These are phyloP conservation scores for Anguilla megastoma DNA, from an alignment of 2,797 vertebrate genomes.

Conservation along the genomic window DNA sequence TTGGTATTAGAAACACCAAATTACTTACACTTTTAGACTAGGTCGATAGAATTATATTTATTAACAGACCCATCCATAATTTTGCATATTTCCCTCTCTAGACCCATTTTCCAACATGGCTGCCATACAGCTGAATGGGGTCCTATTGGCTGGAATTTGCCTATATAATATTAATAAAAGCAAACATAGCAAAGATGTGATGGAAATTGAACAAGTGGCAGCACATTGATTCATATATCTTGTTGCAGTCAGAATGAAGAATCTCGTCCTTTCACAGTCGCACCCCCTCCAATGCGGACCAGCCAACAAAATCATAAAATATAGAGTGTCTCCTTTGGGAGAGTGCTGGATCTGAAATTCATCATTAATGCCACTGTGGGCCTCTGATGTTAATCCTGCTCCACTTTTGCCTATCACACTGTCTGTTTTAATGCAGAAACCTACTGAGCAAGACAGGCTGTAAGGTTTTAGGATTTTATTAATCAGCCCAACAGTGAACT, in stretches of 20 bases:
- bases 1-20: no score
- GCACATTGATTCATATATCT: background rate
- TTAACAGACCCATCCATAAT: no score
- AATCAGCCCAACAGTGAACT: background rate
- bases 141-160: background rate
- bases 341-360: constrained; percentile 13
- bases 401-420: constrained; percentile 2
- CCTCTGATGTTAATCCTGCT: constrained; percentile 15
- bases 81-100: no score
- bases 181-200: background rate
- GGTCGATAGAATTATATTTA: no score
- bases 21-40: no score
- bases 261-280: background rate
- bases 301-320: background rate
- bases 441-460: background rate
- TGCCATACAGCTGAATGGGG: no score
- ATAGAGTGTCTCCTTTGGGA: constrained; percentile 11
- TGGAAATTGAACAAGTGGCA: background rate
- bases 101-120: no score
- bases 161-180: background rate
- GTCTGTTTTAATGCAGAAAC: background rate
- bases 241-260: background rate
- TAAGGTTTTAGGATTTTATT: background rate
- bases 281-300: background rate
- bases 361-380: constrained; percentile 18